Evolutionary conservation across 2,888 invertebrate species (phyloP).

Genomic region (Philaethria dido): DNA sequence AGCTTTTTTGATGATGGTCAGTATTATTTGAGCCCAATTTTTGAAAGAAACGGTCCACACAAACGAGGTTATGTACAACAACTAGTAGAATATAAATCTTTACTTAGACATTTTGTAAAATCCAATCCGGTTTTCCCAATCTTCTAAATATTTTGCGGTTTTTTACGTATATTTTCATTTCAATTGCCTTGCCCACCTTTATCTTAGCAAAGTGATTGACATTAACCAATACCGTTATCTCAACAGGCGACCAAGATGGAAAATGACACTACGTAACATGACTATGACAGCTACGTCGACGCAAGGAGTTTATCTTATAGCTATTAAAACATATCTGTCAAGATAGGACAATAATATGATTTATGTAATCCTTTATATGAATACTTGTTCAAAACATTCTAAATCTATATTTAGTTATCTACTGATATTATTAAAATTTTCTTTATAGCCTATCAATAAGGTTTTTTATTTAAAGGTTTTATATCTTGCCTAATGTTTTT

Average conservation of each 20-base stretch:
- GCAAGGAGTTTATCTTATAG: conserved; percentile 21
- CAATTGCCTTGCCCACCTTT: too few species aligned
- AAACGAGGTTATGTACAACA: too few species aligned
- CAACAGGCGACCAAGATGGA: conserved; percentile 22
- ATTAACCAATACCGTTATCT: conserved; percentile 35
- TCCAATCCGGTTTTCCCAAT: too few species aligned
- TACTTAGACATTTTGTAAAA: too few species aligned
- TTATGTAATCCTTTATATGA: neutral
- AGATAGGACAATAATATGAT: conserved; percentile 30
- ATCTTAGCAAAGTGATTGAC: conserved; percentile 34
- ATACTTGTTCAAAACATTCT: too few species aligned
- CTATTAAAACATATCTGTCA: conserved; percentile 34
- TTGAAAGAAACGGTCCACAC: too few species aligned
- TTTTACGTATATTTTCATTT: neutral
- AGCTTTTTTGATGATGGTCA: too few species aligned
- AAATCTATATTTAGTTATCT: too few species aligned
- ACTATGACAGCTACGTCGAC: neutral
- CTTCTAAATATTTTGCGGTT: neutral
- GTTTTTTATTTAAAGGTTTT: neutral
- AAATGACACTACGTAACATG: conserved; percentile 11
- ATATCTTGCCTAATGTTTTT: neutral
- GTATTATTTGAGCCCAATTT: too few species aligned
- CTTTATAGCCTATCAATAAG: too few species aligned
- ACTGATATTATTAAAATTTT: too few species aligned
- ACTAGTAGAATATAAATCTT: too few species aligned